Percentiles rank a stretch among this genome's conserved stretches.
These are phyloP conservation scores for Otolemur crassicaudatus DNA, from an alignment of 2,797 vertebrate species.

Conservation along the genomic window DNA sequence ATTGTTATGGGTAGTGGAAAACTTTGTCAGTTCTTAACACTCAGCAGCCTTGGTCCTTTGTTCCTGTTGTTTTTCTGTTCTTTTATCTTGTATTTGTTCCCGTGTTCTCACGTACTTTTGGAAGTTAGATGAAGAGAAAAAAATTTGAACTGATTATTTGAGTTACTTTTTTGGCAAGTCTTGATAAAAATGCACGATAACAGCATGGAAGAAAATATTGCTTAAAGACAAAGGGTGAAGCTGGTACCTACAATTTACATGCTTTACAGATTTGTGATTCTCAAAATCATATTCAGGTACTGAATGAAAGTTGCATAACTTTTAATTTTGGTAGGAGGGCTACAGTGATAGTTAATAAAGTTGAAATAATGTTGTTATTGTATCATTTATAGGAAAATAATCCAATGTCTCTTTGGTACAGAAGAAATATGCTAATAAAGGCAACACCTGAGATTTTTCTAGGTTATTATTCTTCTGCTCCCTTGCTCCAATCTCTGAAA, in stretches of 20 bases:
- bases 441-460: neutral
- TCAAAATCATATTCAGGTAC: neutral
- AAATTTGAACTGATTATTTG: neutral
- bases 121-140: neutral
- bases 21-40: neutral
- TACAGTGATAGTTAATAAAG: neutral
- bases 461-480: neutral
- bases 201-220: neutral
- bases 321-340: neutral
- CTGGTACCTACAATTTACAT: neutral
- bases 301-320: neutral
- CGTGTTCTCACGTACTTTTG: neutral
- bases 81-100: neutral
- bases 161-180: neutral
- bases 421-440: neutral
- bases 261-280: neutral
- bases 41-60: neutral
- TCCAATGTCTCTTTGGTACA: neutral
- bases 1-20: neutral
- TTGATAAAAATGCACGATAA: neutral
- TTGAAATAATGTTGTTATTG: neutral
- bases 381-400: neutral
- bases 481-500: neutral
- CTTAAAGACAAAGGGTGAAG: conserved; percentile 4
- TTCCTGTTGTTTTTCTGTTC: neutral